Percentiles rank a stretch among this genome's conserved stretches.
Conservation (phyloP, 2,113 vertebrate genomes). For the Strigops habroptila region DNA sequence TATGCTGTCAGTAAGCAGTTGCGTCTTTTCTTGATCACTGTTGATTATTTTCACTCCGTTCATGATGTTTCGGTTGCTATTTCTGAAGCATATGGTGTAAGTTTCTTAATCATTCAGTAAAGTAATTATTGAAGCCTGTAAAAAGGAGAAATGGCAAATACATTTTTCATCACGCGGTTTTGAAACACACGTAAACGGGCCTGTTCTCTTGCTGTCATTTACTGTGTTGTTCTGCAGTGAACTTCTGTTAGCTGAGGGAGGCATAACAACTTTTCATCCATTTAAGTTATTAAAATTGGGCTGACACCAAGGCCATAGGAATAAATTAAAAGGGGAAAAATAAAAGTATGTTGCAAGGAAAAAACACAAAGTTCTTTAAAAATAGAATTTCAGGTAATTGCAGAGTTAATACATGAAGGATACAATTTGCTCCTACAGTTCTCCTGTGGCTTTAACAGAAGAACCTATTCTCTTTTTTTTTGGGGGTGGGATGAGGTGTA, state of each 20-base stretch:
- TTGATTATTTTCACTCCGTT: not conserved
- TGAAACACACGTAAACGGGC: not conserved
- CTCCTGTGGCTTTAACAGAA: not conserved
- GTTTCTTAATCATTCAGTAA: not conserved
- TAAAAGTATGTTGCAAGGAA: not conserved
- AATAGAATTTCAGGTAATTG: not conserved
- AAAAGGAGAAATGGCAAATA: not conserved
- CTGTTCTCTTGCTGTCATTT: not conserved
- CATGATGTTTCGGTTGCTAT: not conserved
- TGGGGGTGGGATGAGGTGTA: not conserved
- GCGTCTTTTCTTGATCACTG: not conserved
- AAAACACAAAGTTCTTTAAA: not conserved
- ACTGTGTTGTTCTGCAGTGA: not conserved
- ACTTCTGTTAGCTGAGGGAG: not conserved
- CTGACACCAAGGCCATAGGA: not conserved
- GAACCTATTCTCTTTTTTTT: not conserved
- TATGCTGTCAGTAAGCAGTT: not conserved
- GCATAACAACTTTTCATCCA: not conserved
- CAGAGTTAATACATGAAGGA: not conserved
- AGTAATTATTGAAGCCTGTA: not conserved
- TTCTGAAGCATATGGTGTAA: not conserved
- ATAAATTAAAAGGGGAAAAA: not conserved
- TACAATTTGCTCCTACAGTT: not conserved
- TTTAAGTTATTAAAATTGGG: not conserved
- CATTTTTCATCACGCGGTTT: not conserved